Evolutionary conservation across 2,888 invertebrate species (phyloP).

Genomic region (Ichneumoninae sp.): DNA sequence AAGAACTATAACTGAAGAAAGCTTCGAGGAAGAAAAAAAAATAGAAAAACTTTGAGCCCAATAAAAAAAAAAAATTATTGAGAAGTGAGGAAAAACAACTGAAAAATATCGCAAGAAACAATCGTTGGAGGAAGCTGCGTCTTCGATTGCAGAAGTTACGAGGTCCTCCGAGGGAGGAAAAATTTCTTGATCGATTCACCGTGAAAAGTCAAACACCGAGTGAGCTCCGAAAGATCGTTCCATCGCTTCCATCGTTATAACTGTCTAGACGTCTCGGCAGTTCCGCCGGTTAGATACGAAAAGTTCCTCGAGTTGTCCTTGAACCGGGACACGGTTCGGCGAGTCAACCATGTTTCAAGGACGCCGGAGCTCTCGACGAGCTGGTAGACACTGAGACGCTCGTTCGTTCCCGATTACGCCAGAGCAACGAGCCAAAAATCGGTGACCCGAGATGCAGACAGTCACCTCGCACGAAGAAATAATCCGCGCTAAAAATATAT

Average conservation of each 20-base stretch:
- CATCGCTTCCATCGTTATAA: slow-evolving; percentile 3
- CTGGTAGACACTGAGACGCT: slow-evolving; percentile 11
- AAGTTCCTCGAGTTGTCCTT: slow-evolving; percentile 32
- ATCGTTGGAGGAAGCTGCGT: neutral
- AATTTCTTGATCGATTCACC: neutral
- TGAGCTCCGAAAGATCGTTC: neutral
- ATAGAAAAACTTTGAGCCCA: neutral
- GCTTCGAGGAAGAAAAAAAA: neutral
- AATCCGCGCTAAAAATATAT: neutral
- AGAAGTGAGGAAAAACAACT: neutral
- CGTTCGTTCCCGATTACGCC: neutral
- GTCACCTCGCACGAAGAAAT: neutral
- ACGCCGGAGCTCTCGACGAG: slow-evolving; percentile 7
- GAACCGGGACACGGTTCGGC: slow-evolving; percentile 12
- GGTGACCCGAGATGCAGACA: neutral
- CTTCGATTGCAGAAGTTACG: neutral
- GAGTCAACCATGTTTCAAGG: slow-evolving; percentile 14
- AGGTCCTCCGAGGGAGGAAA: neutral
- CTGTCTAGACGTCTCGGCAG: slow-evolving; percentile 13
- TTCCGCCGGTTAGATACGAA: neutral
- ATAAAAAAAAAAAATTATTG: neutral
- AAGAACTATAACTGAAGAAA: neutral
- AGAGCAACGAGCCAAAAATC: slow-evolving; percentile 2
- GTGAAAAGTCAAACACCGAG: slow-evolving; percentile 9
- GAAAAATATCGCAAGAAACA: neutral